Evolutionary conservation across 35 echinoderm and acorn worm genomes (phyloP).

Genomic region (Diadema setosum): DNA sequence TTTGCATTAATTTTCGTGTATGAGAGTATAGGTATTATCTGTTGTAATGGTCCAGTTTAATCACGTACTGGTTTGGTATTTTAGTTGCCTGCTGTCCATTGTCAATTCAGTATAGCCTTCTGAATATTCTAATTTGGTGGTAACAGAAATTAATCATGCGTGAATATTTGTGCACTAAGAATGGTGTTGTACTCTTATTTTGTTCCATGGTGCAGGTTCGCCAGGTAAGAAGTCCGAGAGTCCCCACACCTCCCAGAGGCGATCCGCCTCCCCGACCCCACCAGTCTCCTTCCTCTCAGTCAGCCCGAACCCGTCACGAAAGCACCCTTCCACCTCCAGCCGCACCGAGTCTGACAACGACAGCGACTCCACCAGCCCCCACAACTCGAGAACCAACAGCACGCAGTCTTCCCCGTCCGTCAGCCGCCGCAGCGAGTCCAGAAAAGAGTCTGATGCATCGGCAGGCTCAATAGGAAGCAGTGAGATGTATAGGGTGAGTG

Average conservation of each 20-base stretch:
- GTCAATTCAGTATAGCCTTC: no score
- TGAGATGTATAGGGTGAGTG: slow-evolving; percentile 73
- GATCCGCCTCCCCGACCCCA: slow-evolving; percentile 43
- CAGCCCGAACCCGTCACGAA: slow-evolving; percentile 18
- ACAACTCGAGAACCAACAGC: slow-evolving; percentile 77
- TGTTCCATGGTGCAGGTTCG: no score
- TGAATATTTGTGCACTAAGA: no score
- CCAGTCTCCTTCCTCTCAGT: not conserved
- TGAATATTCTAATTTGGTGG: no score
- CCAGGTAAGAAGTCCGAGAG: slow-evolving; percentile 47
- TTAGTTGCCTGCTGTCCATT: no score
- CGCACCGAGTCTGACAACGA: slow-evolving; percentile 82
- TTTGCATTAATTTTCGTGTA: no score
- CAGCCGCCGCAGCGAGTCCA: slow-evolving; percentile 28
- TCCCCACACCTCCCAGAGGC: slow-evolving; percentile 13
- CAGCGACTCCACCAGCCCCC: slow-evolving; percentile 70
- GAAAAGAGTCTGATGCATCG: slow-evolving; percentile 75
- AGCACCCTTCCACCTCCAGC: not conserved
- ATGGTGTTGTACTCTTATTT: no score
- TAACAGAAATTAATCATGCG: no score
- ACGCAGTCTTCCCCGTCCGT: slow-evolving; percentile 59
- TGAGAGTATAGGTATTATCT: no score
- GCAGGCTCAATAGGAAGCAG: slow-evolving; percentile 71
- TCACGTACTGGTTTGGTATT: no score
- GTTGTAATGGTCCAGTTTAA: no score